Conservation (phyloP, 2,797 vertebrate species). For the Martes flavigula region DNA sequence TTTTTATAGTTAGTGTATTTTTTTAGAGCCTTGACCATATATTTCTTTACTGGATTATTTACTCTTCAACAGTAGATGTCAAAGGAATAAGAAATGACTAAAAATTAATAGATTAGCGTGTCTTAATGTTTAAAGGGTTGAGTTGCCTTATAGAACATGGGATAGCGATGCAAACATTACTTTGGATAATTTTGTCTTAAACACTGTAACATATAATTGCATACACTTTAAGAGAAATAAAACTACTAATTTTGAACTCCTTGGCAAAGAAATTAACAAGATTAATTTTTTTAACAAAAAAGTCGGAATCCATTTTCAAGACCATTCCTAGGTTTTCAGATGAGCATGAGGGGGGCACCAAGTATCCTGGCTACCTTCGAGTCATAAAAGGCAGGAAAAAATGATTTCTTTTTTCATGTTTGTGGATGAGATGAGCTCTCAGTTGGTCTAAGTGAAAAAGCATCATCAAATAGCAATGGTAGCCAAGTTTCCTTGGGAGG, state of each 20-base stretch:
- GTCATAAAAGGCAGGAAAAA: slow-evolving; percentile 12
- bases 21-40: background rate
- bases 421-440: background rate
- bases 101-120: background rate
- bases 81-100: slow-evolving; percentile 10
- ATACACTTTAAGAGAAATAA: background rate
- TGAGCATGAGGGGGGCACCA: background rate
- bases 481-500: slow-evolving; percentile 39
- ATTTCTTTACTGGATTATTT: slow-evolving; percentile 36
- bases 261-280: background rate
- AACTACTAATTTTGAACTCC: slow-evolving; percentile 32
- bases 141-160: background rate
- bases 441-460: slow-evolving; percentile 39
- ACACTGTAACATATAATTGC: background rate
- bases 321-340: background rate
- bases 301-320: background rate
- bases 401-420: background rate
- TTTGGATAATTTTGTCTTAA: background rate
- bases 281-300: background rate
- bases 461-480: background rate
- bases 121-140: background rate
- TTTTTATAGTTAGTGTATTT: background rate
- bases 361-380: background rate
- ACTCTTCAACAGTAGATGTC: background rate
- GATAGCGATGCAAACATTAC: background rate